Conservation (phyloP, 2,888 invertebrate genomes). For the Cataglyphis livida region DNA sequence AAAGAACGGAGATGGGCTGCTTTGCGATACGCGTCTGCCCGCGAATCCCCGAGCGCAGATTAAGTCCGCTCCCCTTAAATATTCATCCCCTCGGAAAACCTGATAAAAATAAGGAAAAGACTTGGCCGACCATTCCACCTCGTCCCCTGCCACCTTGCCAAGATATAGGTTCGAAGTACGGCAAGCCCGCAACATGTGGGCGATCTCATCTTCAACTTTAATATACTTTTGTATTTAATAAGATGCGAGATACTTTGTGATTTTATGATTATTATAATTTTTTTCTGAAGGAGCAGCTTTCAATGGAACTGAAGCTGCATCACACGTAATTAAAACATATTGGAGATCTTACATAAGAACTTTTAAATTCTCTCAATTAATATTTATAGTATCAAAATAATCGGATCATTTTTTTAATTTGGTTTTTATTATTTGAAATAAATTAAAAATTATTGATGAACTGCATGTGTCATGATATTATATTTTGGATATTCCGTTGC, state of each 20-base stretch:
- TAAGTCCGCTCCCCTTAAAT: constrained; percentile 88
- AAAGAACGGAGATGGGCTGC: constrained; percentile 72
- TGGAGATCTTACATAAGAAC: neutral
- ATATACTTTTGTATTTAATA: neutral
- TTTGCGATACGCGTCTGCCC: constrained; percentile 80
- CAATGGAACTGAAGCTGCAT: neutral
- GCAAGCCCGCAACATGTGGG: constrained; percentile 70
- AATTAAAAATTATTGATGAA: neutral
- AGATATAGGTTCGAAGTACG: constrained; percentile 58
- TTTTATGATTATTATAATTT: neutral
- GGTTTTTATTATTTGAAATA: neutral
- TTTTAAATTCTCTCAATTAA: neutral
- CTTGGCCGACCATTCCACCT: constrained; percentile 69
- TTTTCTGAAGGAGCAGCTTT: neutral
- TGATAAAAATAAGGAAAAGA: constrained; percentile 87
- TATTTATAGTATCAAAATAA: neutral
- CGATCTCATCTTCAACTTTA: constrained; percentile 56
- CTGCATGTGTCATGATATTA: neutral
- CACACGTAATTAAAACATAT: neutral
- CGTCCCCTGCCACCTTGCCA: constrained; percentile 33
- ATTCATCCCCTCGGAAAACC: constrained; percentile 87
- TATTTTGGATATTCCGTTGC: too few species aligned
- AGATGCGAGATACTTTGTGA: neutral
- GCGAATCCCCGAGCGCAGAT: constrained; percentile 87
- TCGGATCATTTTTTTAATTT: neutral